Base-by-base conservation (phyloP, 2,888 invertebrate genomes). In the Acronicta alni region DNA sequence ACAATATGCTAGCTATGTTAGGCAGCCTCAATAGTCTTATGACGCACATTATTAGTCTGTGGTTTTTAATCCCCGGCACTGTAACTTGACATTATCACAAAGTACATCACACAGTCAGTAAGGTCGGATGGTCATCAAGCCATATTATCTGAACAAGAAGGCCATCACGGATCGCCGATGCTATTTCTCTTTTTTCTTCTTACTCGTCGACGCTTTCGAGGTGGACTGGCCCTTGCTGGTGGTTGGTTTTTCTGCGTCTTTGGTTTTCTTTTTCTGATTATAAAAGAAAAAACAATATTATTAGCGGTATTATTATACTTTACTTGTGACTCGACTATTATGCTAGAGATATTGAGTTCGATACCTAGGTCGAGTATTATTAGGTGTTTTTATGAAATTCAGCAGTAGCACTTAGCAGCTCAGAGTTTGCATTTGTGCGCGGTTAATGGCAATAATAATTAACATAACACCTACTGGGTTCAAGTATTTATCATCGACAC, bases 231-330 rank as follows among this genome's bases (percentile, higher is more conserved):
- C 80, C 61, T 88, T 90, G 57, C 84, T 89, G 12, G 86, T 68
- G 12, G 82, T 77, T 3, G 88, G 77, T 66, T 90, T 87, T 5
- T 77, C 84, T 3, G 73, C 44, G 30, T 83, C 85, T 67, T 87
- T 89, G 17, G 49, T 67, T 79, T 89, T 92, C 81, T 88, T 91
- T 84, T 91, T 92, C 92, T 92, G 81, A 16, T 6, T 18, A n/a
- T n/a, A n/a, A n/a, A 30, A 43, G 44, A 51, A 30, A 26, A 10
- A 18, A 42, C 3, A 12, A 26, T 26, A 2, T 30, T 30, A 12
- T 30, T 30, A 30, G 30, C 30, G 12, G 1, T 23, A 23, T 23
- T 23, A 7, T 7, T 1, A 6, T 7, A 20, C 20, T 5, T 20
- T 4, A 20, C 20, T 5, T 20, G n/a, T n/a, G n/a, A n/a, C n/a